A percentile compares a stretch with the other conserved stretches of the same genome.
Evolutionary conservation across 1,140 invertebrate genomes (phyloP).

Genomic region (Triops longicaudatus): DNA sequence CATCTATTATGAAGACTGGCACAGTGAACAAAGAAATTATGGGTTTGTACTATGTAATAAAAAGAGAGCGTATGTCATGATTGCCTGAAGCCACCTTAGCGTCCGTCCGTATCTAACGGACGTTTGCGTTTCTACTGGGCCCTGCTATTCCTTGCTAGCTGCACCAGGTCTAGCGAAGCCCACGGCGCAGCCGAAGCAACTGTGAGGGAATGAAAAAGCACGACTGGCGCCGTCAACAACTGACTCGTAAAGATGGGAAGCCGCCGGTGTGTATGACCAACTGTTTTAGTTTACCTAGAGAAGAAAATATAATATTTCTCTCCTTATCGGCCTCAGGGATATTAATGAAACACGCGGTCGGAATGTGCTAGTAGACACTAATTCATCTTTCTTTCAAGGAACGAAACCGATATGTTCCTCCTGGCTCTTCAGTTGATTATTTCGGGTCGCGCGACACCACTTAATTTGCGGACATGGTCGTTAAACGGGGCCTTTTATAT

Average conservation of each 20-base stretch:
- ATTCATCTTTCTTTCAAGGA: not conserved
- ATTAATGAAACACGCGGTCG: not conserved
- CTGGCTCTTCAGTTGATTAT: not conserved
- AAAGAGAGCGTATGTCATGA: not conserved
- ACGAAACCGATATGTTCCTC: not conserved
- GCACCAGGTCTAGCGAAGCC: not conserved
- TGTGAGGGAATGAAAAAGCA: not conserved
- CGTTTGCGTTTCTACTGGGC: not conserved
- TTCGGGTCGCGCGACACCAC: too few relatives aligned
- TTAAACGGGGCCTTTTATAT: too few relatives aligned
- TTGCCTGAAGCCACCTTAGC: not conserved
- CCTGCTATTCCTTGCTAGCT: not conserved
- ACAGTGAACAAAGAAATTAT: not conserved
- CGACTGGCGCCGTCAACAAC: not conserved
- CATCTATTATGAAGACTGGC: not conserved
- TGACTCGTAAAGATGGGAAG: not conserved
- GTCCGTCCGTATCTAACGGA: not conserved
- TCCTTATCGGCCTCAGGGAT: not conserved
- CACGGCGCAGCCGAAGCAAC: not conserved
- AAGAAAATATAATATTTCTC: not conserved
- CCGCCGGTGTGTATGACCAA: not conserved
- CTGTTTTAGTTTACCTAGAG: not conserved
- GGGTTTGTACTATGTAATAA: not conserved
- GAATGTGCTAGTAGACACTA: not conserved
- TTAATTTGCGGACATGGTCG: too few relatives aligned